Evolutionary conservation across 2,888 invertebrate species (phyloP).

Genomic region (Horisme vitalbata): DNA sequence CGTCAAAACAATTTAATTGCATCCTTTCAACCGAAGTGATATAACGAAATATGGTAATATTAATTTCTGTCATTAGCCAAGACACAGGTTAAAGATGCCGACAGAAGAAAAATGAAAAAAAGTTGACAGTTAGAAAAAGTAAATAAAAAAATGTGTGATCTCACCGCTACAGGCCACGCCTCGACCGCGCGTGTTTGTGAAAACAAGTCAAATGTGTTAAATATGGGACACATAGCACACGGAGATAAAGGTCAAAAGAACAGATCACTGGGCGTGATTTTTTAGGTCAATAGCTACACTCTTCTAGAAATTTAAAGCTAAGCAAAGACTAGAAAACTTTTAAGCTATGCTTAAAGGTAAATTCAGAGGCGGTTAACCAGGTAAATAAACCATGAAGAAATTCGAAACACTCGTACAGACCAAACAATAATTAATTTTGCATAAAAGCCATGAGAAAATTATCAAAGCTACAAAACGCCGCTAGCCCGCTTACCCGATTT

Average conservation of each 20-base stretch:
- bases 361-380: no score
- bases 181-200: constrained; percentile 63
- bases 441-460: constrained; percentile 11
- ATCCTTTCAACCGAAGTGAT: constrained; percentile 52
- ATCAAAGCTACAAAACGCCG: constrained; percentile 1
- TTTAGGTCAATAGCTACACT: no score
- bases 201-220: constrained; percentile 77
- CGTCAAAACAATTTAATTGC: constrained; percentile 63
- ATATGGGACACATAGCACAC: constrained; percentile 53
- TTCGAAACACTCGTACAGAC: no score
- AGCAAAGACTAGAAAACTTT: no score
- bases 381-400: no score
- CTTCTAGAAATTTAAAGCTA: no score
- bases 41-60: constrained; percentile 74
- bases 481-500: constrained; percentile 18
- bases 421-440: constrained; percentile 7
- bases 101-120: constrained; percentile 60
- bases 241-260: constrained; percentile 43
- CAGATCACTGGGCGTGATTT: constrained; percentile 26
- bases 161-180: constrained; percentile 61
- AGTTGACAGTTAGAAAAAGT: constrained; percentile 35
- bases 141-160: constrained; percentile 65
- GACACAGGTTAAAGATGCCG: constrained; percentile 66
- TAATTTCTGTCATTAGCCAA: constrained; percentile 78
- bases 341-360: no score